Percentiles rank a stretch among this genome's conserved stretches.
phyloP scores from a whole-genome alignment of 2,113 vertebrate species.

The Campylomormyrus tamandua region DNA sequence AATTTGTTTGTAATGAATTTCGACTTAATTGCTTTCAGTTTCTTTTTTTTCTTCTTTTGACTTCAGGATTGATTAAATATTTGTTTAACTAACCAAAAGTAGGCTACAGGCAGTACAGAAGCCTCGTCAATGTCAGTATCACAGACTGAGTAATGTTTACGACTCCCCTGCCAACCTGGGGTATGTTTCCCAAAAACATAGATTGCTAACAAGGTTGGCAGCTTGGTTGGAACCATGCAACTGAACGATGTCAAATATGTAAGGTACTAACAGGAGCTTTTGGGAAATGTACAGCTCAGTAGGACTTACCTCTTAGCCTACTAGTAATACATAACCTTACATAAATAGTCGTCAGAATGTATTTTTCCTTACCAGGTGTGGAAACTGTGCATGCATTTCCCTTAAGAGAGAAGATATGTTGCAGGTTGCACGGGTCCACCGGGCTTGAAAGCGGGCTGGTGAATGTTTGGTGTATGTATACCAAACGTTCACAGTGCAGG shows the following conservation, averaged over 20 bases:
- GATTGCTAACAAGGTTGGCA: neutral
- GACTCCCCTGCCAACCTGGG: neutral
- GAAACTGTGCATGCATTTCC: no score
- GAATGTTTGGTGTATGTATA: no score
- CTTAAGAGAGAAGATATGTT: no score
- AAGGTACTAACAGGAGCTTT: neutral
- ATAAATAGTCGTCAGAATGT: neutral
- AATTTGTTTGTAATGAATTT: neutral
- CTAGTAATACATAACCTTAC: neutral
- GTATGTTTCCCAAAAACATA: neutral
- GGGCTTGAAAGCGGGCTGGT: no score
- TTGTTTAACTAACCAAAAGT: neutral
- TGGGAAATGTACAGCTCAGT: neutral
- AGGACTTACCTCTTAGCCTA: neutral
- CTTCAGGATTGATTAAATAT: neutral
- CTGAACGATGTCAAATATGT: neutral
- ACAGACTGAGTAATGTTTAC: neutral
- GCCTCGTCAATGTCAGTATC: neutral
- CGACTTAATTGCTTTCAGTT: neutral
- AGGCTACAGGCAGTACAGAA: neutral
- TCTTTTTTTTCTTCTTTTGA: neutral
- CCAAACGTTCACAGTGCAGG: no score
- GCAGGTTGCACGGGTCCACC: no score
- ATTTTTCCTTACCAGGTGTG: no score
- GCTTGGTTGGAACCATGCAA: no score